phyloP scores from a whole-genome alignment of 2,888 invertebrate species.

The Odontomyia ornata region DNA sequence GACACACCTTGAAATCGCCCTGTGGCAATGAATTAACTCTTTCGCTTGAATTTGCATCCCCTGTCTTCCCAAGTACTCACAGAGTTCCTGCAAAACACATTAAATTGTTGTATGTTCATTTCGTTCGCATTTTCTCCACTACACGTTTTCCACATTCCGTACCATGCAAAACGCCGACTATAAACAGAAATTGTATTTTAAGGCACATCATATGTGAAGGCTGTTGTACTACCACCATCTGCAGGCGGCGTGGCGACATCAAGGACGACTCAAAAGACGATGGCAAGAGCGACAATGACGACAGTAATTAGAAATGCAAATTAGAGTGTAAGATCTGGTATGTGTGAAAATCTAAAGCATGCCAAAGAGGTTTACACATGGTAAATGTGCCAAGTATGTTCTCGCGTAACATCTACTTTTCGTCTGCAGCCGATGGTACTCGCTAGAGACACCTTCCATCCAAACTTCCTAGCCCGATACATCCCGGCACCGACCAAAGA shows the following conservation, averaged over 20 bases:
- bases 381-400: conserved; percentile 36
- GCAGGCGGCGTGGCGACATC: background rate
- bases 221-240: background rate
- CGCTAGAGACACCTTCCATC: background rate
- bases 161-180: background rate
- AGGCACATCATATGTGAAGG: background rate
- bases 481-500: background rate
- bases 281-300: conserved; percentile 16
- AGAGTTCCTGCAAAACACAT: too few relatives aligned
- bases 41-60: too few relatives aligned
- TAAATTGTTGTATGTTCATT: too few relatives aligned
- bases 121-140: too few relatives aligned
- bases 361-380: conserved; percentile 35
- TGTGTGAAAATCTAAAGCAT: conserved; percentile 37
- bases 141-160: too few relatives aligned
- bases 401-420: conserved; percentile 22
- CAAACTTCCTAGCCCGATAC: background rate
- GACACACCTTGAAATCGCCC: too few relatives aligned
- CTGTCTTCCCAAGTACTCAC: too few relatives aligned
- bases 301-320: conserved; percentile 43
- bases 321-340: conserved; percentile 33
- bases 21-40: too few relatives aligned
- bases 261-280: background rate
- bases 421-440: background rate
- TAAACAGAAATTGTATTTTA: conserved; percentile 2